Evolutionary conservation across 2,113 vertebrate genomes (phyloP), one percentile per base, ranked within the genome.

Genomic region (Stigmatopora argus): DNA sequence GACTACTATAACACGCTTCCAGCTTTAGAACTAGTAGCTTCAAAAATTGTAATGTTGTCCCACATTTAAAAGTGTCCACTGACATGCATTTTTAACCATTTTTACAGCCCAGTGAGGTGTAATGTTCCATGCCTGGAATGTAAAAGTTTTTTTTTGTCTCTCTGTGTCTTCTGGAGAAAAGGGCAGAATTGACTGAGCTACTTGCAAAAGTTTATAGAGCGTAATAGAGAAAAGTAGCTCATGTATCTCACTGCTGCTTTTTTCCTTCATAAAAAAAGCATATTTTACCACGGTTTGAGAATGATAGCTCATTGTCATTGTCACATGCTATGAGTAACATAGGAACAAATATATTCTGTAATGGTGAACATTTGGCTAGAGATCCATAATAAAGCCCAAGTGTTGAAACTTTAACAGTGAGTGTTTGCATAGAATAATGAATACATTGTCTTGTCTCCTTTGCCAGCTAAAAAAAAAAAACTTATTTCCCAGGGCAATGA

Each of bases 391-490:
- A 18, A 65, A 62, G 69, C 65, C 73, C 47, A 61, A 64, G 66
- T 13, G 65, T 62, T 68, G 72, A 69, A 81, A 69, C 55, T 53
- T 71, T 71, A 64, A 51, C 38, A 23, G 48, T 51, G 60, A 2
- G 35, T 65, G 69, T 77, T 76, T 76, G 68, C 53, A 62, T 41
- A 57, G 41, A 62, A 60, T 59, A 48, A 17, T 60, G 5, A 45
- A 35, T 58, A 71, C 15, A 18, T 66, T 62, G 38, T 41, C 66
- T 63, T 23, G 65, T 70, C 60, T 26, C 66, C 48, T 18, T 10
- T 17, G 60, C 67, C 72, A 67, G 73, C 52, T 52, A 21, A 69
- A 70, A 80, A 21, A 69, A 70, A 80, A 49, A 41, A n/a, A 53
- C 23, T 60, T 64, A 35, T 48, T 35, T 52, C 78, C 68, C 18